A percentile compares a stretch with the other conserved stretches of the same genome.
These are phyloP conservation scores for Illadopsis cleaveri DNA, from an alignment of 2,113 vertebrate species.

Conservation along the genomic window DNA sequence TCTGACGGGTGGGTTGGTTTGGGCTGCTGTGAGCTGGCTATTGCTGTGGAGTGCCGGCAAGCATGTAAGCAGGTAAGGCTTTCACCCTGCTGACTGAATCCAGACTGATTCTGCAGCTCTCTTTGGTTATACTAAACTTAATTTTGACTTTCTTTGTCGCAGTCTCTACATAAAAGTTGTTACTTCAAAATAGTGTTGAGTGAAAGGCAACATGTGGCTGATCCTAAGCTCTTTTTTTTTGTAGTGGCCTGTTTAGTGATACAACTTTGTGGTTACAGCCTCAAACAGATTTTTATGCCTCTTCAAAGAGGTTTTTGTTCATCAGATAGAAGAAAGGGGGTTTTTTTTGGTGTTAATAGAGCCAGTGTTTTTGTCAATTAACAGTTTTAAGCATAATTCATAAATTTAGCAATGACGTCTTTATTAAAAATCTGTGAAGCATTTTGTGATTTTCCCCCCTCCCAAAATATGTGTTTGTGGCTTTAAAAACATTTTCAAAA, in stretches of 20 bases:
- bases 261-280: background rate
- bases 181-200: background rate
- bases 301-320: background rate
- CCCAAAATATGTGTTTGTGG: background rate
- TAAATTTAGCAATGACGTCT: background rate
- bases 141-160: background rate
- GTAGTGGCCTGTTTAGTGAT: background rate
- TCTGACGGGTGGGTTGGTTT: slow-evolving; percentile 96
- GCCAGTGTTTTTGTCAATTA: background rate
- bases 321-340: background rate
- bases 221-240: background rate
- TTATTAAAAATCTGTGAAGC: background rate
- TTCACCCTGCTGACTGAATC: background rate
- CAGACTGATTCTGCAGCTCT: background rate
- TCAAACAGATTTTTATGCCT: background rate
- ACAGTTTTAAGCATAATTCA: background rate
- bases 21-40: slow-evolving; percentile 96
- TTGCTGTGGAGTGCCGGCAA: slow-evolving; percentile 90
- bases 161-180: background rate
- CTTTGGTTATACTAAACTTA: background rate
- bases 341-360: background rate
- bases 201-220: background rate
- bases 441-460: background rate
- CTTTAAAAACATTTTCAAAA: background rate
- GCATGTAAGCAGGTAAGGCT: slow-evolving; percentile 90